Evolutionary conservation across 2,888 invertebrate species (phyloP).

Genomic region (Hemithea aestivaria): DNA sequence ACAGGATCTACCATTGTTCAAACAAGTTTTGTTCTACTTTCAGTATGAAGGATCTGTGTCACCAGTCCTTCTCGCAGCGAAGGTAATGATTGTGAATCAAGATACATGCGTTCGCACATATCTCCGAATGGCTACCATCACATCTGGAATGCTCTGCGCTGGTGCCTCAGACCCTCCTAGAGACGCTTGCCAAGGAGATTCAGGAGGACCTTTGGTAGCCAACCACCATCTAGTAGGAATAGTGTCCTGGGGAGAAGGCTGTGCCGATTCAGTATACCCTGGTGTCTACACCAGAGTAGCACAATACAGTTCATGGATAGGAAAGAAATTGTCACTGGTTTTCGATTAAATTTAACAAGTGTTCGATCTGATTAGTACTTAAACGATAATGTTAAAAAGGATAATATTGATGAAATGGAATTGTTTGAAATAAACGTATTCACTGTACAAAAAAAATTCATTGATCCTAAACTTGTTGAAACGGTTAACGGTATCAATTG

Average conservation of each 20-base stretch:
- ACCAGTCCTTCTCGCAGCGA: conserved; percentile 51
- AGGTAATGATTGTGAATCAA: conserved; percentile 59
- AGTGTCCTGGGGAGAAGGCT: conserved; percentile 80
- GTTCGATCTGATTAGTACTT: conserved; percentile 5
- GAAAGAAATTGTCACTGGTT: conserved; percentile 16
- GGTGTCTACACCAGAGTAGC: conserved; percentile 79
- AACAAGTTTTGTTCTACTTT: conserved; percentile 28
- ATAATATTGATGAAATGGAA: not conserved
- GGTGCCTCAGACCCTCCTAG: conserved; percentile 46
- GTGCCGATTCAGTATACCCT: conserved; percentile 71
- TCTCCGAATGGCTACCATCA: conserved; percentile 45
- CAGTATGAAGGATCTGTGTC: conserved; percentile 59
- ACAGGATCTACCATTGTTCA: too few species aligned
- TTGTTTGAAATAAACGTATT: not conserved
- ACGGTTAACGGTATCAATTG: conserved; percentile 19
- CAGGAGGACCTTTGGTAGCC: conserved; percentile 80
- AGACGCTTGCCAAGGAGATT: conserved; percentile 78
- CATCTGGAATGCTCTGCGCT: conserved; percentile 68
- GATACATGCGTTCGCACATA: conserved; percentile 57
- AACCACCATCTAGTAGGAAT: conserved; percentile 67
- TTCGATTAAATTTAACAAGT: conserved; percentile 7
- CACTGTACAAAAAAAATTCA: not conserved
- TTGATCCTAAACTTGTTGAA: conserved; percentile 20
- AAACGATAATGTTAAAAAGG: not conserved
- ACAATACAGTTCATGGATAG: conserved; percentile 55